Conservation (phyloP, 1,140 invertebrate species). For the Drosophila littoralis region DNA sequence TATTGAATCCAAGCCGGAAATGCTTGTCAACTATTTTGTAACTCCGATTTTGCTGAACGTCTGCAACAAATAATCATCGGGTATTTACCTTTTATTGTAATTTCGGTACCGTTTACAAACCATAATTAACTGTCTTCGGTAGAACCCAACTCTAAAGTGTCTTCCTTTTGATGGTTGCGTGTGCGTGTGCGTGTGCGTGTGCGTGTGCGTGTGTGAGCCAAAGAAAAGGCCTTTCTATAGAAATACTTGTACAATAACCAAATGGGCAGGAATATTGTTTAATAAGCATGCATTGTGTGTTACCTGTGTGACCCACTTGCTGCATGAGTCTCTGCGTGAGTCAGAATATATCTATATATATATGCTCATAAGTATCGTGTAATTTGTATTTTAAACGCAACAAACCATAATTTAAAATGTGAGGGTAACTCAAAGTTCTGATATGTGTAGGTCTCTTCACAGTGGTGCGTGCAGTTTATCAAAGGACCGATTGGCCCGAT, state of each 20-base stretch:
- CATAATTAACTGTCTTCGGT: slow-evolving; percentile 5
- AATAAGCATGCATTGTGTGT: slow-evolving; percentile 74
- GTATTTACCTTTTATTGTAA: slow-evolving; percentile 1
- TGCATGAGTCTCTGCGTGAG: slow-evolving; percentile 30
- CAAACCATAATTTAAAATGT: slow-evolving; percentile 71
- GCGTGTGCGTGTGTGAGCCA: slow-evolving; percentile 27
- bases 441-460: slow-evolving; percentile 8
- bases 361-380: slow-evolving; percentile 45
- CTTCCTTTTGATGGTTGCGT: slow-evolving; percentile 21
- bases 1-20: slow-evolving; percentile 22
- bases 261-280: slow-evolving; percentile 37
- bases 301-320: slow-evolving; percentile 73
- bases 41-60: neutral
- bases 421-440: slow-evolving; percentile 19
- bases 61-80: slow-evolving; percentile 8
- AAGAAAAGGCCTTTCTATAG: slow-evolving; percentile 25
- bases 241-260: slow-evolving; percentile 29
- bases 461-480: slow-evolving; percentile 75
- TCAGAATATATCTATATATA: slow-evolving; percentile 27
- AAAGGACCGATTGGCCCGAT: slow-evolving; percentile 30
- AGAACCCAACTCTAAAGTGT: slow-evolving; percentile 1
- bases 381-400: slow-evolving; percentile 77
- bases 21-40: neutral
- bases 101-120: neutral
- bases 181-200: slow-evolving; percentile 23